phyloP scores from a whole-genome alignment of 2,888 invertebrate genomes.

The Byasa hedistus region DNA sequence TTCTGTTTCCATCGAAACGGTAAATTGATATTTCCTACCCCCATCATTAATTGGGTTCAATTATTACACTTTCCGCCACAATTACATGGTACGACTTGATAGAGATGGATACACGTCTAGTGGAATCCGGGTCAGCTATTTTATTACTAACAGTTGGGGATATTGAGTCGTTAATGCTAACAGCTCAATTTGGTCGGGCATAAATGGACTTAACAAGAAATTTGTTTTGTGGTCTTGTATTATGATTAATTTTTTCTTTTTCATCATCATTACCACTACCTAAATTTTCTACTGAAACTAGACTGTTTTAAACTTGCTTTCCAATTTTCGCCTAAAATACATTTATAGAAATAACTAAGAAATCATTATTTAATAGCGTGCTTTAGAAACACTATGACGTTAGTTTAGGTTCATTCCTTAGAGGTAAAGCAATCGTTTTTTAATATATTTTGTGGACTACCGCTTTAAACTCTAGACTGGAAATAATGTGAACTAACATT shows the following conservation, averaged over 20 bases:
- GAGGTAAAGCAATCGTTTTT: too few species aligned
- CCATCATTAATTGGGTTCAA: constrained; percentile 26
- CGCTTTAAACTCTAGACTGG: constrained; percentile 10
- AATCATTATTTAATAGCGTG: too few species aligned
- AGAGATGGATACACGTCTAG: constrained; percentile 17
- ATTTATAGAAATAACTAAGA: too few species aligned
- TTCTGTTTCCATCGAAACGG: constrained; percentile 22
- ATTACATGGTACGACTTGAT: constrained; percentile 15
- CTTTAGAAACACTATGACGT: too few species aligned
- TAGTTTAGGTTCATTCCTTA: too few species aligned
- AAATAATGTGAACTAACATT: constrained; percentile 9
- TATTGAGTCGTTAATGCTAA: constrained; percentile 16
- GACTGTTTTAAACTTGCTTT: too few species aligned
- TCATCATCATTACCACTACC: too few species aligned
- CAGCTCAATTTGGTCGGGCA: background rate
- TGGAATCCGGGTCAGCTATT: constrained; percentile 17
- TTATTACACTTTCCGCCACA: constrained; percentile 27
- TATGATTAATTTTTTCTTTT: too few species aligned
- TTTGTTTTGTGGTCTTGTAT: background rate
- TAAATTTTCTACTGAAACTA: too few species aligned
- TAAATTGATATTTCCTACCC: constrained; percentile 27
- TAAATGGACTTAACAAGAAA: background rate
- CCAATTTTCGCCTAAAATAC: too few species aligned
- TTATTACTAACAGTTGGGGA: constrained; percentile 18
- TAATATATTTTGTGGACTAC: background rate